phyloP scores from a whole-genome alignment of 2,888 invertebrate genomes.

The Spodoptera littoralis region DNA sequence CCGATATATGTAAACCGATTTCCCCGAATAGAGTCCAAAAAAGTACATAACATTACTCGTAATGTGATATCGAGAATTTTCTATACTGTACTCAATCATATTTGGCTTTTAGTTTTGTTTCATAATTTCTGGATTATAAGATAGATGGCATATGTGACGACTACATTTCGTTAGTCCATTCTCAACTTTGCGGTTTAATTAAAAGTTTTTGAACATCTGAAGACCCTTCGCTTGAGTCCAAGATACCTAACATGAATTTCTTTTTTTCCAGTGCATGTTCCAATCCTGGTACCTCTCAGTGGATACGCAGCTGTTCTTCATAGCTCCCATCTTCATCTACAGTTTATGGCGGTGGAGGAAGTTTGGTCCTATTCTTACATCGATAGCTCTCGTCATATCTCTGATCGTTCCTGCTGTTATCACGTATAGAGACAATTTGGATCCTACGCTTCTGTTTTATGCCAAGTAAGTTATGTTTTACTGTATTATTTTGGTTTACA shows the following conservation, averaged over 20 bases:
- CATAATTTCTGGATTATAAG: too few relatives aligned
- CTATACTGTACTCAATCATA: too few relatives aligned
- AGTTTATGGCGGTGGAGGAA: slow-evolving; percentile 91
- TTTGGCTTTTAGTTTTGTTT: too few relatives aligned
- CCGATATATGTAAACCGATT: too few relatives aligned
- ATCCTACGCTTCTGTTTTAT: slow-evolving; percentile 91
- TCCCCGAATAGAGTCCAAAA: too few relatives aligned
- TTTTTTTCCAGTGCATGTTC: slow-evolving; percentile 91
- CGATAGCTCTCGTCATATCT: slow-evolving; percentile 82
- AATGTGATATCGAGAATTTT: too few relatives aligned
- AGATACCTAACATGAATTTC: not conserved
- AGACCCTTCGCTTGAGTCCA: not conserved
- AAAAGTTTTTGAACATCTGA: too few relatives aligned
- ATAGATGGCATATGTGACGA: too few relatives aligned
- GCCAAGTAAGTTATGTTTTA: slow-evolving; percentile 89
- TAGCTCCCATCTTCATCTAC: slow-evolving; percentile 91
- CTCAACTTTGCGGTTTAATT: too few relatives aligned
- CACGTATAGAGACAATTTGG: slow-evolving; percentile 89
- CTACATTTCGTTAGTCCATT: too few relatives aligned
- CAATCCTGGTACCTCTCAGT: slow-evolving; percentile 92
- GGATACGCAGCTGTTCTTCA: slow-evolving; percentile 90
- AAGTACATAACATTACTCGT: too few relatives aligned
- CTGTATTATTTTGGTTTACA: too few relatives aligned
- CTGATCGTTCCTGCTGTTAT: slow-evolving; percentile 87
- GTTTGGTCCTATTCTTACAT: slow-evolving; percentile 87